Evolutionary conservation across 2,113 vertebrate species (phyloP), one percentile per base, ranked within the genome.

Genomic region (Blennius ocellaris): DNA sequence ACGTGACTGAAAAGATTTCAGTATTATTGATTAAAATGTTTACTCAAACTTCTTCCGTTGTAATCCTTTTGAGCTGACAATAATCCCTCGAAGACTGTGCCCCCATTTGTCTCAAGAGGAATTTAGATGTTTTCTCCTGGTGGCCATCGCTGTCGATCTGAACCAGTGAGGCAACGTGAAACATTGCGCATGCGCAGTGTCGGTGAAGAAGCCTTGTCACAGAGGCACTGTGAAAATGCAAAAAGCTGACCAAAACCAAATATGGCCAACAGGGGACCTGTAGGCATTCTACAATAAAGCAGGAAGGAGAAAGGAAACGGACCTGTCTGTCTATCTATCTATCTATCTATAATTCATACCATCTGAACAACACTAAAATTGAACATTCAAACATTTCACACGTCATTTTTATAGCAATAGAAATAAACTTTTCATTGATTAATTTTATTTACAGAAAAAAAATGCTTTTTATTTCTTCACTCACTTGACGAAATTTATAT

Each of bases 1-100:
- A 93, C 83, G 89, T 94, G 92, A 90, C 73, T 14, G 15, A 21
- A 36, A 36, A 11, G 6, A 21, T 14, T 47, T 50, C 7, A 17
- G 5, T 21, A 0, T 41, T 40, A 39, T 17, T 16, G 66, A 71
- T 17, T 49, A n/a, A 6, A 15, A 8, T 17, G 0, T 40, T 68
- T 67, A 30, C 16, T 45, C 3, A 14, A 39, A 15, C 9, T 50
- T 61, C 4, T 36, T 30, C n/a, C 1, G 0, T 5, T 54, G 8
- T 12, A 51, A 47, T 74, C 71, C 56, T 1, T n/a, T 6, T 16
- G 0, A 10, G 14, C 3, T 51, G 38, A 11, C 6, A 7, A 0
- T 39, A 56, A 48, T 78, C 64, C 65, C 15, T 7, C 5, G 1
- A 11, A 17, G 17, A 1, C 14, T 1, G 38, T 14, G 16, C 61